Conservation (phyloP, 2,797 vertebrate species). For the Peromyscus eremicus region DNA sequence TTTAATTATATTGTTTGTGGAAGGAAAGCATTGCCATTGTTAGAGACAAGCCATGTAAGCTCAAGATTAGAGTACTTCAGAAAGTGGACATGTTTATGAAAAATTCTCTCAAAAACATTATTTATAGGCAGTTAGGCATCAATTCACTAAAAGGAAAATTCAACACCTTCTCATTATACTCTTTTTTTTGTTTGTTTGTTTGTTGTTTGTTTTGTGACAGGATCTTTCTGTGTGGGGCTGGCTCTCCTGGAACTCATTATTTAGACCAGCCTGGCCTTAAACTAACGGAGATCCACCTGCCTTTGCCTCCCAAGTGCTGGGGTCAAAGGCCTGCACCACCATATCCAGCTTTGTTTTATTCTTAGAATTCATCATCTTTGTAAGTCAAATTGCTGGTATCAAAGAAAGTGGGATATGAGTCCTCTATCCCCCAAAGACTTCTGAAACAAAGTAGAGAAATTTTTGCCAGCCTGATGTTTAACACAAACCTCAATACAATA, state of each 20-base stretch:
- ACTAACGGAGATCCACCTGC: not conserved
- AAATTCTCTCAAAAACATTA: slow-evolving; percentile 54
- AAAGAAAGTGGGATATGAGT: slow-evolving; percentile 36
- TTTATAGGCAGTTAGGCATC: slow-evolving; percentile 67
- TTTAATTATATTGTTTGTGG: slow-evolving; percentile 67
- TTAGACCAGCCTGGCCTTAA: not conserved
- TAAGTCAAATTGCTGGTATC: not conserved
- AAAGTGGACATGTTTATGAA: slow-evolving; percentile 44
- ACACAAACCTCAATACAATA: not conserved
- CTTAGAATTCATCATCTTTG: slow-evolving; percentile 44
- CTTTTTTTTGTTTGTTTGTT: not conserved
- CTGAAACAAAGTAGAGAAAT: slow-evolving; percentile 14
- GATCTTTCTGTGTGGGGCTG: not conserved
- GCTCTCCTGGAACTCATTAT: not conserved
- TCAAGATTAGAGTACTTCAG: not conserved
- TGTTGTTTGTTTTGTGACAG: not conserved
- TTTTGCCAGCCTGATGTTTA: slow-evolving; percentile 34
- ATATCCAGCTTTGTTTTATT: not conserved
- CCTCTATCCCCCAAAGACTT: not conserved
- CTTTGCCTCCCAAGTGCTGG: not conserved
- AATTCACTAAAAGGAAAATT: slow-evolving; percentile 71
- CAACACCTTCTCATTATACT: slow-evolving; percentile 31
- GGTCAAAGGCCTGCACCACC: not conserved
- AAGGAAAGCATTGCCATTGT: slow-evolving; percentile 41
- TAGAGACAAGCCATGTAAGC: not conserved